Conservation (phyloP, 2,797 vertebrate species). For the Orientallactaga sibirica region DNA sequence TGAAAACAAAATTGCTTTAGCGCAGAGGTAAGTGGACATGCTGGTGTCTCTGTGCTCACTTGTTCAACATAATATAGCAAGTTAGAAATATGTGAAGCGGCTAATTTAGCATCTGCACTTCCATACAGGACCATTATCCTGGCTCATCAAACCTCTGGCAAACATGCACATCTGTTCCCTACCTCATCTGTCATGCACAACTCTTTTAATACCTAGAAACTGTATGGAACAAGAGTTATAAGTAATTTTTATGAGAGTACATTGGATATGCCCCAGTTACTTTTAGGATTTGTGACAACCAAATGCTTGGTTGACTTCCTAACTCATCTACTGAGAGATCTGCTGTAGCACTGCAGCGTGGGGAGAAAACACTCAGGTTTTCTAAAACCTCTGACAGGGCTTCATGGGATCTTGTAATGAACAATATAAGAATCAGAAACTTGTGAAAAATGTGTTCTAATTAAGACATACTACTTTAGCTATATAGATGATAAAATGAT, state of each 20-base stretch:
- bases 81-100: constrained; percentile 46
- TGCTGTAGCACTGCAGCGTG: neutral
- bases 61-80: neutral
- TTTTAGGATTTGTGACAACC: constrained; percentile 68
- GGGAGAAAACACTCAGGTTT: neutral
- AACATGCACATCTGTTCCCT: constrained; percentile 54
- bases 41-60: constrained; percentile 22
- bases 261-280: constrained; percentile 65
- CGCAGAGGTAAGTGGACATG: neutral
- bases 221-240: constrained; percentile 43
- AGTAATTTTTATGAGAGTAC: constrained; percentile 66
- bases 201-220: constrained; percentile 70
- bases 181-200: constrained; percentile 27
- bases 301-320: constrained; percentile 38
- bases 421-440: constrained; percentile 7
- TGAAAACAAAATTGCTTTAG: constrained; percentile 8
- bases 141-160: constrained; percentile 53
- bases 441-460: constrained; percentile 48
- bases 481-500: neutral
- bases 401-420: neutral
- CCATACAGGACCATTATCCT: neutral
- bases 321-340: constrained; percentile 61
- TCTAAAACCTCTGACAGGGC: neutral
- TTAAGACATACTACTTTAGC: neutral
- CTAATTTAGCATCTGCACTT: constrained; percentile 58